phyloP scores from a whole-genome alignment of 2,888 invertebrate genomes.

The Cryptus armator region DNA sequence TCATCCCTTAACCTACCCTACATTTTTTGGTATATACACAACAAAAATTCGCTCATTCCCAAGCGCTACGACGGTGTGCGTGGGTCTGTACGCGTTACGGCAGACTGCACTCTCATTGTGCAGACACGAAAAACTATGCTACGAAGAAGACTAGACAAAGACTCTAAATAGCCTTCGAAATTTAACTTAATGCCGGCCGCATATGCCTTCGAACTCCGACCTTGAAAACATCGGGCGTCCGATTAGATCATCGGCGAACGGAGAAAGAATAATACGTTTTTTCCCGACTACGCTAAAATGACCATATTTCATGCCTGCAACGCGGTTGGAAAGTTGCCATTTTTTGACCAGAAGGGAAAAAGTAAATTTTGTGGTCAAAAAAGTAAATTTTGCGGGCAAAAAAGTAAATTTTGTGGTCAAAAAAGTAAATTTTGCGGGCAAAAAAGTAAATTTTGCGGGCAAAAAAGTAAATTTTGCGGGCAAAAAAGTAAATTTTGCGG shows the following conservation, averaged over 20 bases:
- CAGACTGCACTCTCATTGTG: slow-evolving; percentile 57
- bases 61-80: background rate
- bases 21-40: slow-evolving; percentile 49
- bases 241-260: slow-evolving; percentile 45
- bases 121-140: slow-evolving; percentile 1
- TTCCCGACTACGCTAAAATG: too few species aligned
- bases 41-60: background rate
- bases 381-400: too few species aligned
- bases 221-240: slow-evolving; percentile 53
- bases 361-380: too few species aligned
- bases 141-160: slow-evolving; percentile 41
- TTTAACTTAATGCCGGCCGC: slow-evolving; percentile 38
- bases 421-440: too few species aligned
- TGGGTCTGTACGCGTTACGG: slow-evolving; percentile 17
- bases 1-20: slow-evolving; percentile 78
- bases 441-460: too few species aligned
- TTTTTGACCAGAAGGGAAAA: too few species aligned
- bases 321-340: too few species aligned
- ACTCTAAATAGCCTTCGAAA: slow-evolving; percentile 33
- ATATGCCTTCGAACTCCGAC: slow-evolving; percentile 41
- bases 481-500: too few species aligned
- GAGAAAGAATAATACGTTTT: slow-evolving; percentile 7
- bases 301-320: too few species aligned
- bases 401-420: too few species aligned
- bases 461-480: too few species aligned